Percentiles rank a stretch among this genome's conserved stretches.
Evolutionary conservation across 1,140 invertebrate genomes (phyloP).

Genomic region (Drosophila arizonae): DNA sequence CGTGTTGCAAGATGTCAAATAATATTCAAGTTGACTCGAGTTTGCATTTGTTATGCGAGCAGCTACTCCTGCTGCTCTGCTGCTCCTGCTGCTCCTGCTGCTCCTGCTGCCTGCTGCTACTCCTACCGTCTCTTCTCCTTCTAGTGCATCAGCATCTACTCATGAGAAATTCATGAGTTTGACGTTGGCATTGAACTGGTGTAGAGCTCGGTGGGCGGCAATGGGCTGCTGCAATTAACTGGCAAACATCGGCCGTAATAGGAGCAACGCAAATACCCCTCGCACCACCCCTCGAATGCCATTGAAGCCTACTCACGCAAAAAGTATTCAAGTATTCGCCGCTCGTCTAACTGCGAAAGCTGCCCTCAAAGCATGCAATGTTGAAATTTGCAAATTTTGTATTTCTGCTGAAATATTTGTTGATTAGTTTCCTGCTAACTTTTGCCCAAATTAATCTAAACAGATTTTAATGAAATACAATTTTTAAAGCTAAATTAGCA

Average conservation of each 20-base stretch:
- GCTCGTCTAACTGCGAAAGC: background rate
- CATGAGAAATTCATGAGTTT: constrained; percentile 58
- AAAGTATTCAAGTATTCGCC: too few relatives aligned
- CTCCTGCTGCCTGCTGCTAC: constrained; percentile 7
- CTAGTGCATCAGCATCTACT: constrained; percentile 13
- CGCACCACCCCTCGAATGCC: background rate
- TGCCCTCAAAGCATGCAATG: background rate
- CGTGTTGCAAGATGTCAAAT: constrained; percentile 34
- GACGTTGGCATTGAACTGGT: constrained; percentile 4
- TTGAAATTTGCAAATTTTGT: background rate
- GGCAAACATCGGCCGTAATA: background rate
- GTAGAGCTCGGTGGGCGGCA: background rate
- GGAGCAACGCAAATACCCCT: background rate
- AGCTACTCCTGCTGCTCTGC: background rate
- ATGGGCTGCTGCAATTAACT: constrained; percentile 15
- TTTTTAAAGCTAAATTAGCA: too few relatives aligned
- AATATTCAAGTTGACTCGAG: constrained; percentile 23
- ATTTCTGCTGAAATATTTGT: too few relatives aligned
- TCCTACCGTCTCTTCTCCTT: background rate
- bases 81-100: constrained; percentile 7
- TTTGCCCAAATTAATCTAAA: too few relatives aligned
- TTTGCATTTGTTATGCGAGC: constrained; percentile 18
- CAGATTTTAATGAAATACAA: too few relatives aligned
- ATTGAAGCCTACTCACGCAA: background rate
- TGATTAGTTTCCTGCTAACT: too few relatives aligned